Conservation (phyloP, 2,113 vertebrate genomes). For the Mobula birostris region DNA sequence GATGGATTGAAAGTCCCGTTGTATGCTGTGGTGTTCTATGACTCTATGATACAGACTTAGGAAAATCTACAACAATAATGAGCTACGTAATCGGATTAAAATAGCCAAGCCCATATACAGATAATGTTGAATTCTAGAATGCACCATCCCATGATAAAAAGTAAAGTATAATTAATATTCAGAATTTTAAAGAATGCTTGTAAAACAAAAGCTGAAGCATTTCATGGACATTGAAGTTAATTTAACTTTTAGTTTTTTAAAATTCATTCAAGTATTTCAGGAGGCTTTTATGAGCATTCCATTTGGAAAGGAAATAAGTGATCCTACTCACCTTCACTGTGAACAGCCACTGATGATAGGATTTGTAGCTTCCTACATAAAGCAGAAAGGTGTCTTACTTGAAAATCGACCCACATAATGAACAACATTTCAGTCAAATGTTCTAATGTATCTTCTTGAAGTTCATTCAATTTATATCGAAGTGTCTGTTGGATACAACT, state of each 20-base stretch:
- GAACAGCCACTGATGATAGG: conserved; percentile 93
- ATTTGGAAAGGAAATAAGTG: not conserved
- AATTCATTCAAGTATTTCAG: not conserved
- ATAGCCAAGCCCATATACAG: not conserved
- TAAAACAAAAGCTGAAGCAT: not conserved
- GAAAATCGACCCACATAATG: not conserved
- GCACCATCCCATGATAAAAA: not conserved
- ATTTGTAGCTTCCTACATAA: conserved; percentile 79
- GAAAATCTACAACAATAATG: not conserved
- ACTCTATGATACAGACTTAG: not conserved
- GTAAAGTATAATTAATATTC: not conserved
- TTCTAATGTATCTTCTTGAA: not conserved
- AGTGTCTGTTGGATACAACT: not conserved
- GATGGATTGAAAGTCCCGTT: no score
- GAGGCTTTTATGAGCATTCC: not conserved
- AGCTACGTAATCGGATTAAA: not conserved
- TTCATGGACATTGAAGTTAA: not conserved
- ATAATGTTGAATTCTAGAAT: not conserved
- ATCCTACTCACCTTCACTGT: conserved; percentile 82
- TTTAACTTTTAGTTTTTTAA: not conserved
- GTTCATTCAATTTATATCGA: not conserved
- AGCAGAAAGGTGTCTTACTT: conserved; percentile 39
- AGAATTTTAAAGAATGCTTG: not conserved
- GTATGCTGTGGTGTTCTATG: no score
- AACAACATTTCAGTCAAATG: not conserved